Evolutionary conservation across 2,888 invertebrate species (phyloP).

Genomic region (Conops quadrifasciatus): DNA sequence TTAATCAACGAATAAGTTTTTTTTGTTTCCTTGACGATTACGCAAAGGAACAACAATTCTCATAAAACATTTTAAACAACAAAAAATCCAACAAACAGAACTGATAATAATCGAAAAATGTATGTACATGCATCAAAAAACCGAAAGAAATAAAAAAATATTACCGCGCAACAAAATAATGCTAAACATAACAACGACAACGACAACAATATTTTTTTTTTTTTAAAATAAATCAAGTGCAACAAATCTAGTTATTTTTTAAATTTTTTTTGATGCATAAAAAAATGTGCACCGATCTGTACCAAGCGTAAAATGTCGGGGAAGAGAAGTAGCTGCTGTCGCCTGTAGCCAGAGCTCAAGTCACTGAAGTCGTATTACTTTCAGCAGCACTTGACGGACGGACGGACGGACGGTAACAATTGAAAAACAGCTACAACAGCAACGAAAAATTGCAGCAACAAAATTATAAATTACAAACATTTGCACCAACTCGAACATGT

Average conservation of each 20-base stretch:
- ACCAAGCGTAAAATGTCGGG: too few relatives aligned
- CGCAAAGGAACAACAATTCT: background rate
- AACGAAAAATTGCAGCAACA: background rate
- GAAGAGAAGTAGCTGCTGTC: background rate
- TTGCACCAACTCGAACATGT: conserved; percentile 24
- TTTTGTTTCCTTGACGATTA: background rate
- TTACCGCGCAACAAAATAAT: conserved; percentile 27
- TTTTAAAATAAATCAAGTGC: too few relatives aligned
- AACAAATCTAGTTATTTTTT: too few relatives aligned
- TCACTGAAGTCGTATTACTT: too few relatives aligned
- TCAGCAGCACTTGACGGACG: background rate
- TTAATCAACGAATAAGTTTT: background rate
- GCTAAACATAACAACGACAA: conserved; percentile 2
- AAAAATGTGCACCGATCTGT: too few relatives aligned
- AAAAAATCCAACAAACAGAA: background rate
- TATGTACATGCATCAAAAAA: conserved; percentile 12
- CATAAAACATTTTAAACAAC: background rate
- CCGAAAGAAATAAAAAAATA: conserved; percentile 13
- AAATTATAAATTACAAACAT: background rate
- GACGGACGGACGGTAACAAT: too few relatives aligned
- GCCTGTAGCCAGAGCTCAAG: background rate
- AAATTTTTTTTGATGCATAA: too few relatives aligned
- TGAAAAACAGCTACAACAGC: background rate
- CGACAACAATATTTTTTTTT: background rate
- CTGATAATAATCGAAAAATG: background rate